Base-by-base conservation (phyloP, 2,888 invertebrate genomes). In the Melinaea marsaeus region DNA sequence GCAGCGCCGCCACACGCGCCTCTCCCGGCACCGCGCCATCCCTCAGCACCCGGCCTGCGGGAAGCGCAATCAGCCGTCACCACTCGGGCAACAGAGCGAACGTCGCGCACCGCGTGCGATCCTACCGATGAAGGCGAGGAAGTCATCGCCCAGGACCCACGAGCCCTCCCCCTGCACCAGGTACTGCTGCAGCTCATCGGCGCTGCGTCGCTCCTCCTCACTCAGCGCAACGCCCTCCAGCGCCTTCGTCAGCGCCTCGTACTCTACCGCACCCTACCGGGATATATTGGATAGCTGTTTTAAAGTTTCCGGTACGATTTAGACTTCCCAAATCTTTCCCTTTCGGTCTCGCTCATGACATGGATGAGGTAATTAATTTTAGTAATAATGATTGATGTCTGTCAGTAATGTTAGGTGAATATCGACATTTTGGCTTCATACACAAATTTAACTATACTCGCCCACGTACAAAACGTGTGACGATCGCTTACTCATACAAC, bases 131-230 rank as follows among this genome's bases (percentile, higher is more conserved):
- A 97, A 96, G 62, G 92, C 91, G 55, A 97, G 92, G 85, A 97
- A 98, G 74, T 95, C 95, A 76, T 97, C 97, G 9, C 97, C 96
- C 33, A 98, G 92, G 63, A 97, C 96, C 98, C 98, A 98, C 76
- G 96, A 96, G 63, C 97, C 98, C 80, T 97, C 97, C 74, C 96
- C 95, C 72, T 95, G 95, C 72, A 97, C 91, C 82, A 97, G 93
- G 86, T 97, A 98, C 84, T 96, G 96, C 79, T 95, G 94, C 74
- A 98, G 88, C 88, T 98, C 97, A 74, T 95, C 94, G 79, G 97
- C 87, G 72, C 94, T 95, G 74, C 92, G 92, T 78, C 93, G 92
- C 80, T 97, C 97, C 66, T 95, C 96, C 11, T 93, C 92, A 60
- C 92, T 92, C 69, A 97, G 89, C 81, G 94, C 93, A 42, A 94